Conservation (phyloP, 2,888 invertebrate genomes). For the Lithophane leautieri region DNA sequence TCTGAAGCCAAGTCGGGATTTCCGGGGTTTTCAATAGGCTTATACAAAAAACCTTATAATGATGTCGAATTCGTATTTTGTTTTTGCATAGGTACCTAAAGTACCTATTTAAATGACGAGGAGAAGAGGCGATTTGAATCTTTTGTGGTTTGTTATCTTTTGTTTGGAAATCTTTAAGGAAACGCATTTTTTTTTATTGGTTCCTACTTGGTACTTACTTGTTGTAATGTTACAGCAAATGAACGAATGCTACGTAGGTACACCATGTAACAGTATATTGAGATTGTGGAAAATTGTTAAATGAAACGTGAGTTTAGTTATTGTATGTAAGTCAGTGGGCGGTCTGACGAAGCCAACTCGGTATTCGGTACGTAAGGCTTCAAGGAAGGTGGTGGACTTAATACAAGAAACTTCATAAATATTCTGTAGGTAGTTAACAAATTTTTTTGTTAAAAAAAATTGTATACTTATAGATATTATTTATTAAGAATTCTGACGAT, state of each 20-base stretch:
- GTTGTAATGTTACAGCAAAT: background rate
- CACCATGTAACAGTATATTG: background rate
- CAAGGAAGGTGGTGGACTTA: background rate
- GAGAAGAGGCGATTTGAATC: background rate
- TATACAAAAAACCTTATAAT: background rate
- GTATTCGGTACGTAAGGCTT: constrained; percentile 36
- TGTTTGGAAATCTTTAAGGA: background rate
- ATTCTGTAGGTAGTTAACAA: no score
- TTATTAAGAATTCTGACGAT: no score
- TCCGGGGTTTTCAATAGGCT: background rate
- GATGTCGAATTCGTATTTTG: background rate
- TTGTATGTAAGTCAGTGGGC: constrained; percentile 76
- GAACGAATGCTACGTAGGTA: background rate
- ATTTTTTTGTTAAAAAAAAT: no score
- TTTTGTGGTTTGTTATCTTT: background rate
- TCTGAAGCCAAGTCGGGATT: constrained; percentile 30
- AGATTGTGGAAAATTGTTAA: constrained; percentile 69
- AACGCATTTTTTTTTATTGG: background rate
- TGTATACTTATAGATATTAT: no score
- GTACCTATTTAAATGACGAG: background rate
- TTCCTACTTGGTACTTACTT: background rate
- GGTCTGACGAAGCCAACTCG: constrained; percentile 60
- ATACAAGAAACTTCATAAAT: constrained; percentile 9
- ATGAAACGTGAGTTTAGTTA: constrained; percentile 74
- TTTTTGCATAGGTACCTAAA: background rate